A percentile compares a stretch with the other conserved stretches of the same genome.
These are phyloP conservation scores for Hydrotaea cyrtoneurina DNA, from an alignment of 2,888 invertebrate genomes.

Conservation along the genomic window DNA sequence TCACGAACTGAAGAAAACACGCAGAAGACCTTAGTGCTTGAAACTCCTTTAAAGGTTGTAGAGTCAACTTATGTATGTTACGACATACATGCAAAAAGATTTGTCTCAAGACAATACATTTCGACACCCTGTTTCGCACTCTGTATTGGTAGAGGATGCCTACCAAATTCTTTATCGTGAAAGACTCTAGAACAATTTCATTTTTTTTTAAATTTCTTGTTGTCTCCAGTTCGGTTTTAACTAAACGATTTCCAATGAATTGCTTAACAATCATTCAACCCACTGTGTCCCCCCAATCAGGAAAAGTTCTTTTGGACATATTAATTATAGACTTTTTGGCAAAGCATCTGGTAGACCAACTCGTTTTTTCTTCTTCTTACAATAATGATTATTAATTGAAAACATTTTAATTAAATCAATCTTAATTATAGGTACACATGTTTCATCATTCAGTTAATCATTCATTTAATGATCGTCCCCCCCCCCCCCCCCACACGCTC, in stretches of 20 bases:
- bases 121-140: too few species aligned
- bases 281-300: neutral
- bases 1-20: too few species aligned
- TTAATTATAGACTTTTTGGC: neutral
- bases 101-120: too few species aligned
- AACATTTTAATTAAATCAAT: slow-evolving; percentile 14
- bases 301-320: slow-evolving; percentile 1
- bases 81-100: too few species aligned
- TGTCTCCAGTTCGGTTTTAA: too few species aligned
- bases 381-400: neutral
- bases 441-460: slow-evolving; percentile 19
- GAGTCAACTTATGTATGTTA: too few species aligned
- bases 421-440: slow-evolving; percentile 25
- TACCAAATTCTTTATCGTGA: too few species aligned
- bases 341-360: neutral
- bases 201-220: too few species aligned
- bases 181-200: too few species aligned
- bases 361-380: neutral
- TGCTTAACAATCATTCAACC: neutral
- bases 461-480: neutral
- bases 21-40: too few species aligned
- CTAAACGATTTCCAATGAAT: neutral
- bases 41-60: too few species aligned
- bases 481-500: neutral
- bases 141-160: too few species aligned